Evolutionary conservation across 2,113 vertebrate species (phyloP), one percentile per base, ranked within the genome.

Genomic region (Anguilla rostrata): DNA sequence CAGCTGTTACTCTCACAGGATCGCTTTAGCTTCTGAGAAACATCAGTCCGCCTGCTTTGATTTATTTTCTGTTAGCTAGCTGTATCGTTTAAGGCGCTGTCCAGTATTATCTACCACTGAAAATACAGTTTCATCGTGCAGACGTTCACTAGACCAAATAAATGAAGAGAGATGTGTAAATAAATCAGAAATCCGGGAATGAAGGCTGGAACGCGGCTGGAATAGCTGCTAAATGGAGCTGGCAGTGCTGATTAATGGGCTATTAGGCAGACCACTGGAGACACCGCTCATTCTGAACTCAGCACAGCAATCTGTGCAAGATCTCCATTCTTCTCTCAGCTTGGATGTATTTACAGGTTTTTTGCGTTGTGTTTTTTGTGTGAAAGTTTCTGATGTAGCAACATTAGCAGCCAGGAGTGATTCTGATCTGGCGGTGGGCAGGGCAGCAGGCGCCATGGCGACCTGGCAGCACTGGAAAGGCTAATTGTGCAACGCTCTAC

Each of bases 231-330:
- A 91, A 91, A 91, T 89, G 86, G 87, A 88, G 84, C 87, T 81
- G 88, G 81, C 85, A 85, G 89, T 86, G 83, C 89, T 92, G 91
- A 91, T 94, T 93, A 89, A 91, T 90, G 89, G 87, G 87, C 81
- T 53, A 87, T 83, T 89, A 81, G 90, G 87, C 84, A 93, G 92
- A 83, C 78, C 71, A 81, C 78, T 20, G 26, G 22, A 83, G 53
- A 60, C 63, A 81, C 92, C 89, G 87, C 89, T 92, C 91, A 86
- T 90, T 93, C 90, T 88, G 90, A 93, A 86, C 91, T 80, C 63
- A 90, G 91, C 93, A 92, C 93, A 94, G 94, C 92, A 91, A 93
- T 93, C 93, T 94, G 78, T 83, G 12, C 39, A n/a, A 40, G 22
- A 86, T 91, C 90, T 88, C 87, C 90, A 89, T 92, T 92, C 91